These are phyloP conservation scores for Chionomys nivalis DNA, from an alignment of 2,113 vertebrate species.

Conservation along the genomic window DNA sequence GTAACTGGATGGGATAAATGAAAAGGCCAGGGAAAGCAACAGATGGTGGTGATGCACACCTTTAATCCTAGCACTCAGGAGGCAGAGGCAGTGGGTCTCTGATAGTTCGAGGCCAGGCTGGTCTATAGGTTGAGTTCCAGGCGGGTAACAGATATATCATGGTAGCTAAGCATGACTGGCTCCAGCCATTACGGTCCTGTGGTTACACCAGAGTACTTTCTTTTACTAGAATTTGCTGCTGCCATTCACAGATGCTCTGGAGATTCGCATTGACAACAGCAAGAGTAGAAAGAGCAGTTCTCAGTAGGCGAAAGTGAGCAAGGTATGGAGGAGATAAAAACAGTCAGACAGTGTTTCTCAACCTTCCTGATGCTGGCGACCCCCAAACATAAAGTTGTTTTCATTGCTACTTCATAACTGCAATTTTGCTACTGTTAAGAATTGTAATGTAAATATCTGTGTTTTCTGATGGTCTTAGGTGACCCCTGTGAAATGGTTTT, in stretches of 20 bases:
- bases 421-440: background rate
- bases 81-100: background rate
- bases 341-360: background rate
- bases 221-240: background rate
- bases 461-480: background rate
- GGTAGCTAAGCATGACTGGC: background rate
- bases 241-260: background rate
- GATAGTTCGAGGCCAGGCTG: too few relatives aligned
- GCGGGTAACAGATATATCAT: background rate
- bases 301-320: constrained; percentile 14
- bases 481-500: background rate
- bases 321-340: constrained; percentile 34
- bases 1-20: background rate
- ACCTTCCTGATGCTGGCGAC: background rate
- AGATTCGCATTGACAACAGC: background rate
- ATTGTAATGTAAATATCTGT: background rate
- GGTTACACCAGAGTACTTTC: background rate
- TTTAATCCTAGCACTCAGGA: background rate
- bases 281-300: background rate
- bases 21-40: background rate
- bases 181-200: background rate
- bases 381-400: background rate
- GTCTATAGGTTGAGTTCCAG: background rate
- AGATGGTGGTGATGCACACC: background rate
- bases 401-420: background rate